Base-by-base conservation (phyloP, 2,113 vertebrate species). In the Struthidea cinerea region DNA sequence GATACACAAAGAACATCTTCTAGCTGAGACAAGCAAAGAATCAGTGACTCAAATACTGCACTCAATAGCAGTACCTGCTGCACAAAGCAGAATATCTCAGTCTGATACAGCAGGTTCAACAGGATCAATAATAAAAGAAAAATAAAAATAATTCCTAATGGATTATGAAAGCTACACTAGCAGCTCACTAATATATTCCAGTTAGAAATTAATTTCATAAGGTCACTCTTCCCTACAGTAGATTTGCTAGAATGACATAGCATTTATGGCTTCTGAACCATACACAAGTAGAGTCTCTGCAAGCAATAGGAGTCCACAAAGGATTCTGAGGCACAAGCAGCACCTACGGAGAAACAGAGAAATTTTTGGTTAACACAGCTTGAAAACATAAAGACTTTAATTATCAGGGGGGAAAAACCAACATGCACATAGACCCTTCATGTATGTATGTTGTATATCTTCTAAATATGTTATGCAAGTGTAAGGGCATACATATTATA, bases 211-310 rank as follows among this genome's bases (percentile, higher is more conserved):
- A 9, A 9, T 44, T 74, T 59, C n/a, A 57, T 20, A 28, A 49
- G 10, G 10, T 35, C 41, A 41, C 6, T 47, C 13, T 68, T 93
- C 24, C 20, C 41, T 73, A 16, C 0, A 1, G 7, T 3, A 20
- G 27, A 39, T 70, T 79, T 83, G 7, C 5, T 53, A 39, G 17
- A 69, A n/a, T 20, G 32, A 50, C 16, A 35, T 28, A 53, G 21
- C 46, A 64, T 4, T n/a, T 50, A 23, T 0, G 1, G 6, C 18
- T 65, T 47, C 44, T 75, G 60, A 87, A 35, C 12, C 5, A 61
- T 4, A 49, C 7, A 11, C 0, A 0, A 81, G 22, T 5, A 2
- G 2, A 42, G 10, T 3, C 32, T 80, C n/a, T 56, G 8, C 23
- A 47, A 28, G 9, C 19, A 52, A 11, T 3, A 21, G 13, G 10